A percentile compares a stretch with the other conserved stretches of the same genome.
Evolutionary conservation across 1,140 invertebrate species (phyloP).

Genomic region (Drosophila sp.): DNA sequence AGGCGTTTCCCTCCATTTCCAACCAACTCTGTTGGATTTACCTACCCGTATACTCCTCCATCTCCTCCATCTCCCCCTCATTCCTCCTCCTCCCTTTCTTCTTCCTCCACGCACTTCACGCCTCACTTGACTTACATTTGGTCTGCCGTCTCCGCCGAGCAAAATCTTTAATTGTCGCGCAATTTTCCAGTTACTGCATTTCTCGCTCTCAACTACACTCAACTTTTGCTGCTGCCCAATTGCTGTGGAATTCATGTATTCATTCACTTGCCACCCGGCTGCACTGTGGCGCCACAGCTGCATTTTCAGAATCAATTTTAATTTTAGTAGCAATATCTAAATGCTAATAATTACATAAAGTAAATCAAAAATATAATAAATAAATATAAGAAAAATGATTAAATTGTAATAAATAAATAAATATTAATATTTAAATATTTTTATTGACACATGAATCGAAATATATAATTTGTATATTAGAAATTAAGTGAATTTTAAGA

Average conservation of each 20-base stretch:
- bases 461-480: too few species aligned
- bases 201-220: conserved; percentile 44
- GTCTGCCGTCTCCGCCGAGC: conserved; percentile 56
- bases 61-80: not conserved
- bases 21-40: too few species aligned
- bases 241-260: conserved; percentile 72
- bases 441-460: too few species aligned
- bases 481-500: too few species aligned
- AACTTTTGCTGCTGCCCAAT: conserved; percentile 42
- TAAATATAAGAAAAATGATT: too few species aligned
- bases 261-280: conserved; percentile 55
- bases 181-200: conserved; percentile 83
- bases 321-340: not conserved
- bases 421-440: too few species aligned
- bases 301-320: not conserved
- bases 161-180: conserved; percentile 83
- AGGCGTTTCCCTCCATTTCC: not conserved
- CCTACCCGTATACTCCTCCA: not conserved
- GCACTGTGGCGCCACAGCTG: conserved; percentile 40
- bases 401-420: not conserved
- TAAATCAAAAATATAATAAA: not conserved
- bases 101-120: conserved; percentile 65
- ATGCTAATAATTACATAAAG: not conserved
- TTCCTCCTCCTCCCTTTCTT: conserved; percentile 1
- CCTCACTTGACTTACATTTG: conserved; percentile 81